Conservation (phyloP, 2,888 invertebrate species). For the Cephus runcator region DNA sequence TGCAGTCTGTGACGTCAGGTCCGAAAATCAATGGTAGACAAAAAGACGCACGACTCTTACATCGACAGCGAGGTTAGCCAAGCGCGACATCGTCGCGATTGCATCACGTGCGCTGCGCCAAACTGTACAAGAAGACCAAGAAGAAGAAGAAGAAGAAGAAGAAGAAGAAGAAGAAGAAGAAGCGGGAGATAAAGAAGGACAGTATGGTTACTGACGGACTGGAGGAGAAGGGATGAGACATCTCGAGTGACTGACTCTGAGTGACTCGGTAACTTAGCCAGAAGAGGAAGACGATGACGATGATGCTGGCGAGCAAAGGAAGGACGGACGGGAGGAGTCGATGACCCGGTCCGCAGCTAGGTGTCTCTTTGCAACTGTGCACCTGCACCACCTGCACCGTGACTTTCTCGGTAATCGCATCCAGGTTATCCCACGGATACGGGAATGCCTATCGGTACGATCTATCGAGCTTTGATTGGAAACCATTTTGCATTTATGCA, state of each 20-base stretch:
- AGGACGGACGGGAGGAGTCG: neutral
- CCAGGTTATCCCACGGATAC: neutral
- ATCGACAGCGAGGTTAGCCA: slow-evolving; percentile 35
- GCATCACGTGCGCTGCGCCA: slow-evolving; percentile 30
- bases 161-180: slow-evolving; percentile 21
- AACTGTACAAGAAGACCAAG: slow-evolving; percentile 1
- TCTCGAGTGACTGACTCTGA: neutral
- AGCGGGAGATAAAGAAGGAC: slow-evolving; percentile 16
- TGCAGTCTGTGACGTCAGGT: neutral
- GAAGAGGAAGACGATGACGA: neutral
- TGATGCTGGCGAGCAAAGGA: neutral
- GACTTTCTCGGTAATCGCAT: slow-evolving; percentile 4
- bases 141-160: slow-evolving; percentile 18
- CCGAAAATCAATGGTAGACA: neutral
- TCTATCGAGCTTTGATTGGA: neutral
- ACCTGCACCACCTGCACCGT: slow-evolving; percentile 39
- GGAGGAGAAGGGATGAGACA: slow-evolving; percentile 17
- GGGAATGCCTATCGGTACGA: neutral
- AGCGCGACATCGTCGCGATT: slow-evolving; percentile 46
- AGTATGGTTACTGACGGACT: slow-evolving; percentile 5
- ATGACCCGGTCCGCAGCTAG: neutral
- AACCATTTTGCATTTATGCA: neutral
- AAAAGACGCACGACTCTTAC: neutral
- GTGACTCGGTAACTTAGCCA: neutral
- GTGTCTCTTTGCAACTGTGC: slow-evolving; percentile 15